Evolutionary conservation across 2,888 invertebrate genomes (phyloP).

Genomic region (Corbicula japonica): DNA sequence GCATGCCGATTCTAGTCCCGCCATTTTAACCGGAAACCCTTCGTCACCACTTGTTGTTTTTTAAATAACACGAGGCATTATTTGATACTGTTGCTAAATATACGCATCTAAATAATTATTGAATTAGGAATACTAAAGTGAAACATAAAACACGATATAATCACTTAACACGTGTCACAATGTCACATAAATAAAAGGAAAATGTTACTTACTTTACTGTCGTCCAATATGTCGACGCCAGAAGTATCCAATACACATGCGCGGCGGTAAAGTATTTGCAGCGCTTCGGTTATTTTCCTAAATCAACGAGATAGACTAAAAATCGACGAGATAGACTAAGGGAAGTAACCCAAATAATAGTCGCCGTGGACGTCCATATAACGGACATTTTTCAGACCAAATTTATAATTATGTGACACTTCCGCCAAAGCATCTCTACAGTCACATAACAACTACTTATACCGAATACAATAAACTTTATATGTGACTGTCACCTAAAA

Average conservation of each 20-base stretch:
- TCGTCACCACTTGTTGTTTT: conserved; percentile 1
- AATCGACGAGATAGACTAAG: neutral
- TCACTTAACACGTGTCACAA: neutral
- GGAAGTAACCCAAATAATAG: conserved; percentile 1
- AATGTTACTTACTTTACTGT: neutral
- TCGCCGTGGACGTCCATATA: neutral
- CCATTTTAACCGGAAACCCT: neutral
- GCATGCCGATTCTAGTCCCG: neutral
- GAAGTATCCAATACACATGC: neutral
- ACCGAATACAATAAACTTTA: conserved; percentile 1
- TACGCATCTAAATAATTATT: conserved; percentile 1
- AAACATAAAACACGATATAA: conserved; percentile 2
- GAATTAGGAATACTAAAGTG: neutral
- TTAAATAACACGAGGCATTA: conserved; percentile 2
- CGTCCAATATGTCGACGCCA: neutral
- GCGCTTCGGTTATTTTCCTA: neutral
- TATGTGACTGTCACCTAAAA: conserved; percentile 2
- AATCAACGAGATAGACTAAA: too few relatives aligned
- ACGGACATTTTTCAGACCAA: conserved; percentile 2
- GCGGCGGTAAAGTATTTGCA: conserved; percentile 1
- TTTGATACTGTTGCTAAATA: conserved; percentile 1
- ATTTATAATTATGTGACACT: conserved; percentile 1
- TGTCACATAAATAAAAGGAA: neutral
- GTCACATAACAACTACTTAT: conserved; percentile 1
- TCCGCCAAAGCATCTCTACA: neutral